Base-by-base conservation (phyloP, 2,797 vertebrate species). In the Oryzias dopingdopingensis region DNA sequence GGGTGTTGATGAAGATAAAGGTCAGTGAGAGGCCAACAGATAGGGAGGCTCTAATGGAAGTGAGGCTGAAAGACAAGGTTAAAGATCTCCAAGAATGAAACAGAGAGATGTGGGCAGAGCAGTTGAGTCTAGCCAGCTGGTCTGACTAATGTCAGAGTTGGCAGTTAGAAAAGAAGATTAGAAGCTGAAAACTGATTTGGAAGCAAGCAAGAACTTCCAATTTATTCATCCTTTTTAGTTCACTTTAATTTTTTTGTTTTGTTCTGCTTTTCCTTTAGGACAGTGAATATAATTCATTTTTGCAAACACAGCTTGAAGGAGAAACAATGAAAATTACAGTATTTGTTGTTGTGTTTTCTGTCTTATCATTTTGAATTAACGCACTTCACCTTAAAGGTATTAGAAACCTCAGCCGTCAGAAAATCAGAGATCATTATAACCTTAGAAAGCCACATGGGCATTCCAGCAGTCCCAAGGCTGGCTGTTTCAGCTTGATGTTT, bases 1-100 rank as follows among this genome's bases (percentile, higher is more conserved):
- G 57, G 37, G 32, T 26, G 54, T 26, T 62, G 46, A 51, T 57
- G 20, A 48, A 49, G 56, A 59, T 45, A 57, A 72, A 61, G 75
- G 66, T 77, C 59, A 67, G 41, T 3, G 32, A 68, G 49, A 32
- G 41, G 59, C 45, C 49, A 14, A 14, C 43, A 20, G 24, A 32
- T 43, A 18, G 16, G 13, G 53, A 23, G 49, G 29, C 48, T 68
- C 45, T 42, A 15, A 32, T 29, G 40, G 44, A 57, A 52, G 50
- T 2, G 20, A 53, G 54, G 51, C 49, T 26, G 44, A 45, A 17
- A 46, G 56, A 59, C 41, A 16, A 23, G 14, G 44, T 10, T 51
- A 57, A 56, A 61, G 64, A 63, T 57, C n/a, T 14, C 20, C 45
- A 17, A 4, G 26, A 62, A 40, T 56, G 52, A 65, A 29, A 52